Evolutionary conservation across 2,797 vertebrate genomes (phyloP).

Genomic region (Anolis apletophallus): DNA sequence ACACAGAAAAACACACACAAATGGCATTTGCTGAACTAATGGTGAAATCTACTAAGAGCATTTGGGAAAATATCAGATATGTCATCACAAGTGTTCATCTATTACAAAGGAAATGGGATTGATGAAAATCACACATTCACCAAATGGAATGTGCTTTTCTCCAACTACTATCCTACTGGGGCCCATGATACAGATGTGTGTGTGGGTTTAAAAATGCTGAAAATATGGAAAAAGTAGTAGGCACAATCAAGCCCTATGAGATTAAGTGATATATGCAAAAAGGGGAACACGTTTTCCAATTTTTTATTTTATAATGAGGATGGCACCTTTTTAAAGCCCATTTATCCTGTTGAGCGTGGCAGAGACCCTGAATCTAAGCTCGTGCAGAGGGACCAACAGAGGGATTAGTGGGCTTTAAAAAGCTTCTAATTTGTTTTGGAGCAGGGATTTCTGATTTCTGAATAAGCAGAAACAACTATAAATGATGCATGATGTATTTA

Average conservation of each 20-base stretch:
- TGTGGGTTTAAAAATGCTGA: background rate
- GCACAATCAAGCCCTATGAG: constrained; percentile 10
- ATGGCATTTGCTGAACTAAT: background rate
- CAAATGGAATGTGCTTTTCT: background rate
- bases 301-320: constrained; percentile 3
- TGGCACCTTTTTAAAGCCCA: constrained; percentile 28
- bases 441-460: constrained; percentile 44
- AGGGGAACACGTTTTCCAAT: background rate
- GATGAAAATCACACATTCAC: background rate
- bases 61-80: background rate
- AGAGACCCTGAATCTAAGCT: constrained; percentile 19
- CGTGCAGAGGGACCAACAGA: constrained; percentile 30
- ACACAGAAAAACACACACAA: background rate
- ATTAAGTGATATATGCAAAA: constrained; percentile 10
- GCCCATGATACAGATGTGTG: background rate
- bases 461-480: constrained; percentile 49
- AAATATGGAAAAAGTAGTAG: background rate
- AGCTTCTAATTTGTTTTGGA: constrained; percentile 50
- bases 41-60: background rate
- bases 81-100: too few relatives aligned
- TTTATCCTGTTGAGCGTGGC: constrained; percentile 34
- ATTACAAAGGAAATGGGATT: background rate
- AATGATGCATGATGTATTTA: constrained; percentile 61
- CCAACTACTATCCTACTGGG: background rate
- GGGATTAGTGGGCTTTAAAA: constrained; percentile 38